Evolutionary conservation across 2,888 invertebrate genomes (phyloP), one percentile per base, ranked within the genome.

Genomic region (Synanthedon tipuliformis): DNA sequence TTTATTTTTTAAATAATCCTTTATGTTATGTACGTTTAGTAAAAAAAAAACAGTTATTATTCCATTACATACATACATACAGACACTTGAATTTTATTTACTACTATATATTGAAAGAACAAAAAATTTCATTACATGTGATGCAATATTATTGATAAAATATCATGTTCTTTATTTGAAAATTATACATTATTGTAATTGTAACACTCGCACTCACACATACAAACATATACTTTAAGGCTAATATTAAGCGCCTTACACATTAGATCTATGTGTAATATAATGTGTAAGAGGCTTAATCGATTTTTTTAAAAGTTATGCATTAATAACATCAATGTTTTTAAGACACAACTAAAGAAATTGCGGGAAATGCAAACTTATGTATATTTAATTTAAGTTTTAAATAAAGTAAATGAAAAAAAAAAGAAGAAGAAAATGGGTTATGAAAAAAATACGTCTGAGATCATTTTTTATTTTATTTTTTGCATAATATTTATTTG

Each of bases 381-480:
- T 51, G 50, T 53, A 57, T 59, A n/a, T n/a, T n/a, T n/a, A n/a
- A n/a, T n/a, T n/a, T n/a, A 61, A 61, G 57, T 45, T 45, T 45
- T 13, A 45, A 45, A 13, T 13, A 23, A 4, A 23, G 23, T 23
- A 8, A 45, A 13, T 45, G 45, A 45, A 45, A 45, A 41, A 41
- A n/a, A n/a, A n/a, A n/a, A n/a, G n/a, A n/a, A 41, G 8, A 27
- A 34, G 34, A 10, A 34, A 34, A 34, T 3, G 34, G 15, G 15
- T 15, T 45, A 13, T 13, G 45, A 49, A 60, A 62, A 64, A 61
- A 59, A 54, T 61, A 61, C 34, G 67, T 60, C 65, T 76, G 81
- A 82, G 81, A 81, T 81, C 81, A 71, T 75, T 75, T 81, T 81
- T 78, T 34, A 34, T 34, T 79, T 81, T 69, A 66, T 71, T 78